Base-by-base conservation (phyloP, 2,797 vertebrate genomes). In the Pelobates cultripes region DNA sequence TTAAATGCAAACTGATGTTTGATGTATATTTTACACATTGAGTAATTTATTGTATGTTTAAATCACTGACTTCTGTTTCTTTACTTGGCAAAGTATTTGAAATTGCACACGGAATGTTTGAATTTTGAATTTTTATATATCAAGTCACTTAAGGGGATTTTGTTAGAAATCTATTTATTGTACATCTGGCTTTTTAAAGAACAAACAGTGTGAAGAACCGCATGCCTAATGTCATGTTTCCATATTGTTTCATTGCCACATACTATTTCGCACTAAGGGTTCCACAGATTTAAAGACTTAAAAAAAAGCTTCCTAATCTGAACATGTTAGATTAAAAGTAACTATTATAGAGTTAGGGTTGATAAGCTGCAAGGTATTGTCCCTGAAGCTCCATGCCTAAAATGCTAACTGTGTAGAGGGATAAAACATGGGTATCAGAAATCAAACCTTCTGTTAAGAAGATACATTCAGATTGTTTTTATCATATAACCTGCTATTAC, bases 271-370 rank as follows among this genome's bases (percentile, higher is more conserved):
- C 15, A 40, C 53, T 73, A 55, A 70, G 66, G 79, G 51, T 45
- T 60, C 28, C 15, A 43, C 51, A n/a, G 60, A 70, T 57, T 61
- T 67, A 61, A 15, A 68, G 41, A 51, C 0, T 51, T 51, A 51
- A 10, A 10, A 9, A 53, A 47, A 70, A 47, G 9, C 69, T 76
- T 81, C 43, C 14, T 71, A 71, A 76, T 75, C 68, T 17, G 66
- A 70, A 53, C 79, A 64, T 43, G 8, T 67, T 64, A 81, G 73
- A 81, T 76, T 81, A 76, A 76, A 76, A 64, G 44, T 17, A 45
- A 55, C 68, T 42, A 4, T 43, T 4, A 60, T 42, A 70, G 73
- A 42, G 57, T 71, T 40, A 42, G 66, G 55, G 44, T 8, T 15
- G 45, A 2, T 15, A 51, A 60, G 55, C 60, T 81, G 43, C 70